phyloP scores from a whole-genome alignment of 1,140 invertebrate species.

The Sinonovacula constricta region DNA sequence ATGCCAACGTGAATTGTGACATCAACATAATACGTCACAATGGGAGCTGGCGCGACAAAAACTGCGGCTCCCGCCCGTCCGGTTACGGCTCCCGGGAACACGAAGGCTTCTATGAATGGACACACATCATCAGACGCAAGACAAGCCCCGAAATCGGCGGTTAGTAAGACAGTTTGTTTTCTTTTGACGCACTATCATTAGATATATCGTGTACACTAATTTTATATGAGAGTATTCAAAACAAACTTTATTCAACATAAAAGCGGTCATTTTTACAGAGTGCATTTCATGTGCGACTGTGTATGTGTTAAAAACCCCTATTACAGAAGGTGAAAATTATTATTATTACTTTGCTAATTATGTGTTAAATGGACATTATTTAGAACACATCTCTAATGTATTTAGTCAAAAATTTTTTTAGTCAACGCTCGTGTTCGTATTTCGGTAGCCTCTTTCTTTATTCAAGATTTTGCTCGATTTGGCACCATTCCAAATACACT shows the following conservation, averaged over 20 bases:
- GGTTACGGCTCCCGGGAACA: conserved; percentile 6
- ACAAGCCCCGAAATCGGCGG: conserved; percentile 33
- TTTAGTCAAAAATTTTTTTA: no score
- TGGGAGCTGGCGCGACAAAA: conserved; percentile 38
- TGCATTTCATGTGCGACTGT: neutral
- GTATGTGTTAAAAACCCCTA: neutral
- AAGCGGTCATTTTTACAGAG: neutral
- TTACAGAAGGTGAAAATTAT: neutral
- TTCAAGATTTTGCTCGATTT: no score
- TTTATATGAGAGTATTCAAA: neutral
- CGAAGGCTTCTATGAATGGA: conserved; percentile 22
- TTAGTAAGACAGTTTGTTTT: neutral
- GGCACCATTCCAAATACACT: no score
- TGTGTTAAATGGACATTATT: no score
- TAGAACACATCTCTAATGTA: no score
- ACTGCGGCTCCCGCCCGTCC: conserved; percentile 22
- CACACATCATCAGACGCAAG: neutral
- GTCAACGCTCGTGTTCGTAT: no score
- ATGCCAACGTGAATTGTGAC: no score
- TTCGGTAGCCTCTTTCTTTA: no score
- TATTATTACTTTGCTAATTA: no score
- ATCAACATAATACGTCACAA: no score
- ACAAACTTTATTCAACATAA: neutral
- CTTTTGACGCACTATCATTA: neutral
- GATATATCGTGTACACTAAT: neutral